Conservation (phyloP, 2,888 invertebrate species). For the Xylota segnis region DNA sequence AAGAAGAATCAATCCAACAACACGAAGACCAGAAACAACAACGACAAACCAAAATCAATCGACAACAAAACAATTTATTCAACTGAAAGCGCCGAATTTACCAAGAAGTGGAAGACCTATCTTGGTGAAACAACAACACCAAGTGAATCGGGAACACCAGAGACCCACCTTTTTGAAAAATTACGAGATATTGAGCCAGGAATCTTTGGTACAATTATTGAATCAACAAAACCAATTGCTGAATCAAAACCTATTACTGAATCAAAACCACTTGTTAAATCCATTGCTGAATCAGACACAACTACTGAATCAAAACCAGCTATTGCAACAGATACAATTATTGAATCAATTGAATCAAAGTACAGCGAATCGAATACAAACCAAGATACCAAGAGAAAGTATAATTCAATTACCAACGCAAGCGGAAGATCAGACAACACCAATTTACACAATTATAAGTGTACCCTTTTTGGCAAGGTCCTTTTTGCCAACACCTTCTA, state of each 20-base stretch:
- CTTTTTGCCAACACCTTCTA: constrained; percentile 38
- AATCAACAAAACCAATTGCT: constrained; percentile 53
- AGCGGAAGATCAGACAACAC: constrained; percentile 52
- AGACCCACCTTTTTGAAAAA: constrained; percentile 57
- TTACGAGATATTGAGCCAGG: constrained; percentile 73
- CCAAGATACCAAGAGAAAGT: constrained; percentile 34
- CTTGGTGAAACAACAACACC: constrained; percentile 39
- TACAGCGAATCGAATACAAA: constrained; percentile 18
- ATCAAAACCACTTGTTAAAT: constrained; percentile 26
- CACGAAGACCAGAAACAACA: constrained; percentile 26
- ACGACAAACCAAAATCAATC: constrained; percentile 47
- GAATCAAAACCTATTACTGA: constrained; percentile 31
- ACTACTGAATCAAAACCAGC: constrained; percentile 22
- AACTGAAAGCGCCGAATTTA: constrained; percentile 55
- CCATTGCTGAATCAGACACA: constrained; percentile 43
- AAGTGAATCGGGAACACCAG: constrained; percentile 2
- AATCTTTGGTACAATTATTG: constrained; percentile 46
- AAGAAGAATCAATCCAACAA: constrained; percentile 50
- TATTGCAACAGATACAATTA: constrained; percentile 37
- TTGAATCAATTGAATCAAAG: constrained; percentile 49
- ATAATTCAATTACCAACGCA: constrained; percentile 39
- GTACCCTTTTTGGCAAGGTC: constrained; percentile 74
- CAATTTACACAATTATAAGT: constrained; percentile 66
- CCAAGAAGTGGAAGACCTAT: constrained; percentile 60
- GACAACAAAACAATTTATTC: constrained; percentile 57